Base-by-base conservation (phyloP, 1,140 invertebrate genomes). In the Apis dorsata region DNA sequence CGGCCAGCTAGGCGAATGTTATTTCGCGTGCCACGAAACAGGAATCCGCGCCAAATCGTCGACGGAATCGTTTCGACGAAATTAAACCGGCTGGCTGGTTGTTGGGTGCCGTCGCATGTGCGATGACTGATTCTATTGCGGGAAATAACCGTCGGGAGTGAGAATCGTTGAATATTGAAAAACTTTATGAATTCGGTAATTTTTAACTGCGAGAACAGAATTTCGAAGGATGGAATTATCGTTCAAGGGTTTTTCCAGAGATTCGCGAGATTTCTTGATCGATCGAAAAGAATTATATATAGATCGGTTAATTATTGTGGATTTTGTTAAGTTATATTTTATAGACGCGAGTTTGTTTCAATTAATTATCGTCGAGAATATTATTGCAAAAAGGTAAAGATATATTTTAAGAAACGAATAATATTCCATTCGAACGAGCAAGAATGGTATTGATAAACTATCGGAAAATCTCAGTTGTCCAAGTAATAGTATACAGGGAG, bases 71-170 rank as follows among this genome's bases (percentile, higher is more conserved):
- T 66, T 83, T 60, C 60, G 70, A 74, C 68, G 60, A 55, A 85
- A 86, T 85, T 83, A 86, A 85, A 70, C 59, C 44, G 24, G 59
- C 72, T 63, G 57, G 72, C 19, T 44, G 34, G 34, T 7, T 44
- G 34, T 44, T 44, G 34, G 0, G 5, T 7, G 34, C 34, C 34
- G 34, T 44, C 34, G 28, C 34, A 68, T 68, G 17, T 5, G 34
- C 21, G 44, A 68, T 49, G 19, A n/a, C 0, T 70, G 68, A 70
- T 70, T 17, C 68, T 51, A 51, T 10, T 24, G 21, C 13, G 7
- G 34, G 2, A 2, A 10, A 24, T 44, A 68, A 68, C 28, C 28
- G 34, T 44, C 17, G 9, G 17, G 4, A 11, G 34, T 44, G 34
- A 5, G 34, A 28, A 44, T 71, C n/a, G 5, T 11, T 8, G 49